Evolutionary conservation across 2,888 invertebrate species (phyloP), one percentile per base, ranked within the genome.

Genomic region (Choreutis nemorana): DNA sequence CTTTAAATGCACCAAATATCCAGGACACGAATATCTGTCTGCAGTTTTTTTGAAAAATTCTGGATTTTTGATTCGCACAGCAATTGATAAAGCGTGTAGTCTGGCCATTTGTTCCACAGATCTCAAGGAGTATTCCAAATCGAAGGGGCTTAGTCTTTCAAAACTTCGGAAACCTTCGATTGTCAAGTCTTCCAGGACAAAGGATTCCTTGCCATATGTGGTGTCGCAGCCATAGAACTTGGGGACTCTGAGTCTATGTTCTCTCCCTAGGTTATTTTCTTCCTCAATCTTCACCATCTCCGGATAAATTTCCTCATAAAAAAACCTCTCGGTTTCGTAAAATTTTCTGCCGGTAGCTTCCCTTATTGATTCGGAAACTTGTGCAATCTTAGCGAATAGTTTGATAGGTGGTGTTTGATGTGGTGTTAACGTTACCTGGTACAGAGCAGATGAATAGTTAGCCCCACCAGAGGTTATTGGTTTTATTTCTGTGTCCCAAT

Each of bases 371-470:
- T 49, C 50, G 0, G 41, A 35, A 0, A 44, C 7, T 2, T 13
- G 26, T 1, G 39, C 42, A 1, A 46, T 41, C 37, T 50, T 50
- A 6, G 36, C 44, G 25, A 50, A 50, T 1, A 48, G 14, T 8
- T 43, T 29, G 1, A 47, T 11, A 1, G 36, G 34, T 15, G 31
- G 27, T 11, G 14, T 14, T n/a, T 42, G 31, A 0, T 37, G 33
- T 1, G 46, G 42, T 2, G 39, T 38, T 16, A 64, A 35, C 2
- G 42, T 48, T 2, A 46, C 46, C 13, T 39, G 30, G 29, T 44
- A 55, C 1, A 65, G 33, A n/a, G 42, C 40, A 0, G 66, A 60
- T 1, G 58, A 58, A 35, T 55, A 64, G 36, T 65, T 67, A 0
- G 55, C 60, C 2, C 66, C 67, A 3, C 42, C 56, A 1, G 50